phyloP scores from a whole-genome alignment of 2,888 invertebrate genomes.

The Hetaerina titia region DNA sequence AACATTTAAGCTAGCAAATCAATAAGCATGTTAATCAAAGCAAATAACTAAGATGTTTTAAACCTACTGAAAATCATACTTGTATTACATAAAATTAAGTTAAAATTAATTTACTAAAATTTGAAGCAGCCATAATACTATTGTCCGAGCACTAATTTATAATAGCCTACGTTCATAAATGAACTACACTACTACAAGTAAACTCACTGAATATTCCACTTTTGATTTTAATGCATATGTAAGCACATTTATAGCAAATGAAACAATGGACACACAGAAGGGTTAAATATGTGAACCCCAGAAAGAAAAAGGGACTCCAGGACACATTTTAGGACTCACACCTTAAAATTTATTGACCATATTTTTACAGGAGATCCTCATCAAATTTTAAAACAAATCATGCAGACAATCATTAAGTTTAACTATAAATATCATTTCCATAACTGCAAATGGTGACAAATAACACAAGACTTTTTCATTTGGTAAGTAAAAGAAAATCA shows the following conservation, averaged over 20 bases:
- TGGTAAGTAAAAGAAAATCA: neutral
- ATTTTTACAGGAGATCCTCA: slow-evolving; percentile 55
- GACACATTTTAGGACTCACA: slow-evolving; percentile 47
- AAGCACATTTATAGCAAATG: neutral
- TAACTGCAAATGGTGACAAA: neutral
- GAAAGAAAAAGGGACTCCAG: neutral
- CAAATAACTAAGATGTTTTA: too few species aligned
- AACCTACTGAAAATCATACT: too few species aligned
- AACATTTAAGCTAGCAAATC: too few species aligned
- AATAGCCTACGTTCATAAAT: too few species aligned
- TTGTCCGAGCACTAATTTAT: too few species aligned
- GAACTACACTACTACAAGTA: too few species aligned
- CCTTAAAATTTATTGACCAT: slow-evolving; percentile 59
- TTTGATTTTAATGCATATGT: too few species aligned
- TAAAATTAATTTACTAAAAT: too few species aligned
- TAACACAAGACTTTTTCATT: neutral
- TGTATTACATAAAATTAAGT: too few species aligned
- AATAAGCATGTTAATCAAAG: too few species aligned
- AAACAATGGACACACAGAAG: neutral
- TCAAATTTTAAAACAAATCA: slow-evolving; percentile 29
- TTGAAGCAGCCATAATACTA: too few species aligned
- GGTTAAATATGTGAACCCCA: neutral
- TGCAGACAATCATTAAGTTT: neutral
- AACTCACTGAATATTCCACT: too few species aligned
- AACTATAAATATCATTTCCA: neutral